Evolutionary conservation across 2,113 vertebrate species (phyloP).

Genomic region (Cynopterus brachyotis): DNA sequence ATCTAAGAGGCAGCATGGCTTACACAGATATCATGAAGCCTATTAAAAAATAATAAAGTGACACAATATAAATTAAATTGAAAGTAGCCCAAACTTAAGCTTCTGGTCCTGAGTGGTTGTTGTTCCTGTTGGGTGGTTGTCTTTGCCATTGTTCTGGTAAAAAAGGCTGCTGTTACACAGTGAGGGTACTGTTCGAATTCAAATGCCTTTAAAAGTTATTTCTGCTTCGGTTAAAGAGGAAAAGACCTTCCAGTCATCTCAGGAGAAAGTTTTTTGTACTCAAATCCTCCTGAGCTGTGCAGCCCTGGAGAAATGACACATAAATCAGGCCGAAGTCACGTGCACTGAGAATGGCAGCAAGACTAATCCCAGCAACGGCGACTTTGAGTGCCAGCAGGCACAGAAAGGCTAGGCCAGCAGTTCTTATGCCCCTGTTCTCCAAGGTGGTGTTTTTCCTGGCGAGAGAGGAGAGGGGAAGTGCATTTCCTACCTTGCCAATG

Average conservation of each 20-base stretch:
- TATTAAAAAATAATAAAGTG: not conserved
- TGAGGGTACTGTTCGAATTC: not conserved
- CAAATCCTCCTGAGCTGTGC: not conserved
- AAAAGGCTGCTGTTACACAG: not conserved
- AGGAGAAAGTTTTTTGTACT: not conserved
- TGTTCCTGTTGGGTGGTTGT: not conserved
- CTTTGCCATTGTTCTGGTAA: not conserved
- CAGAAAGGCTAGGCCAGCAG: not conserved
- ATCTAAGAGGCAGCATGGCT: not conserved
- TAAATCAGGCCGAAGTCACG: not conserved
- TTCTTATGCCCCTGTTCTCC: conserved; percentile 23
- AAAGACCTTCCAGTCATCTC: not conserved
- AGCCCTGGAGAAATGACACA: not conserved
- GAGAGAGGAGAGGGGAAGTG: not conserved
- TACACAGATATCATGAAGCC: not conserved
- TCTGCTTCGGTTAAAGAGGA: not conserved
- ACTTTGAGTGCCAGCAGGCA: not conserved
- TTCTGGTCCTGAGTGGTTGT: not conserved
- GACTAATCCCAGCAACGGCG: not conserved
- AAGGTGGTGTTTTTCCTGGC: conserved; percentile 52
- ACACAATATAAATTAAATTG: not conserved
- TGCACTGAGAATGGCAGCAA: not conserved
- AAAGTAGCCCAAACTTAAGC: not conserved
- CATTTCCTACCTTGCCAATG: not conserved
- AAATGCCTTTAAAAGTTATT: not conserved